A percentile compares a stretch with the other conserved stretches of the same genome.
These are phyloP conservation scores for Myripristis murdjan DNA, from an alignment of 2,797 vertebrate genomes.

Conservation along the genomic window DNA sequence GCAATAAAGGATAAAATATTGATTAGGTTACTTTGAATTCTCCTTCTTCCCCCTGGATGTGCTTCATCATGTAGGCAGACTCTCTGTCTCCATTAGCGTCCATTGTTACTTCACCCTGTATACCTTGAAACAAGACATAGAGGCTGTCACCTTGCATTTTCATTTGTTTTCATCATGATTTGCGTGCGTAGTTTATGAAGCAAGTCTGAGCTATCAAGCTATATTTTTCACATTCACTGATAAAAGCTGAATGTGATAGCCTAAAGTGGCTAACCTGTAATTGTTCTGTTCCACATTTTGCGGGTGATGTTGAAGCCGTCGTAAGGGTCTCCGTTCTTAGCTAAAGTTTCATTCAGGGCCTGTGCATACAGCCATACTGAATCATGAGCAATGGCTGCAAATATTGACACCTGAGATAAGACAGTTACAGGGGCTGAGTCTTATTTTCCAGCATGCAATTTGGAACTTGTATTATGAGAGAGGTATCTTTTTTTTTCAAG, in stretches of 20 bases:
- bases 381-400: conserved; percentile 65
- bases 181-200: not conserved
- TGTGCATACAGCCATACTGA: conserved; percentile 65
- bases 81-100: conserved; percentile 64
- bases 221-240: not conserved
- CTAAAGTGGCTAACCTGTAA: conserved; percentile 35
- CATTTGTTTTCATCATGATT: too few species aligned
- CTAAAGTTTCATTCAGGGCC: conserved; percentile 58
- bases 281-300: conserved; percentile 66
- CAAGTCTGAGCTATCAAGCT: not conserved
- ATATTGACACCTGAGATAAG: conserved; percentile 53
- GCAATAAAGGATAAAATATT: too few species aligned
- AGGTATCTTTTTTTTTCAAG: not conserved
- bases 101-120: conserved; percentile 70
- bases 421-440: not conserved
- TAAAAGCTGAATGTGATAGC: too few species aligned
- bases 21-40: conserved; percentile 51
- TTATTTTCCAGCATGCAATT: not conserved
- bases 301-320: conserved; percentile 51
- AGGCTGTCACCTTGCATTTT: too few species aligned
- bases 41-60: conserved; percentile 39
- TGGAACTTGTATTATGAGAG: not conserved
- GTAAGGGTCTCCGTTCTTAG: conserved; percentile 54
- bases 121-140: conserved; percentile 21
- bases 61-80: conserved; percentile 64